Conservation (phyloP, 30 jellyfish, hydroid and myxozoan genomes). For the Hydractinia echinata region DNA sequence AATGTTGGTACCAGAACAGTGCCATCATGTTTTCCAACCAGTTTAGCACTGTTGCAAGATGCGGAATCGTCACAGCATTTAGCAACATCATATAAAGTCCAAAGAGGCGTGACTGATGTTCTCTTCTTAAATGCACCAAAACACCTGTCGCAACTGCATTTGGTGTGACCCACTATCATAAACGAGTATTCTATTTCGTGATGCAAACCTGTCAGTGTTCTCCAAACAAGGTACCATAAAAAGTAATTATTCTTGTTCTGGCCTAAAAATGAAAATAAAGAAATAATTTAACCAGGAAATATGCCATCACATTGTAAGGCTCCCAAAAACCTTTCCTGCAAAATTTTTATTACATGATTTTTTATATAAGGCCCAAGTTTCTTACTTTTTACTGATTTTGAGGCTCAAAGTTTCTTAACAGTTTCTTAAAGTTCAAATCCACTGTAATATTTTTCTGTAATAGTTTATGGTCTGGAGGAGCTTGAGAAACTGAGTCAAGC, state of each 20-base stretch:
- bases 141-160: not conserved
- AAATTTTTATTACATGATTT: too few relatives aligned
- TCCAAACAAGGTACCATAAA: not conserved
- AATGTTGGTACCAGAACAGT: not conserved
- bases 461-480: too few relatives aligned
- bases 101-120: not conserved
- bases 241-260: not conserved
- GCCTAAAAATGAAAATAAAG: not conserved
- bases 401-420: too few relatives aligned
- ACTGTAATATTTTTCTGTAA: too few relatives aligned
- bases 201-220: not conserved
- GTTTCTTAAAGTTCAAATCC: too few relatives aligned
- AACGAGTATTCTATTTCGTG: not conserved
- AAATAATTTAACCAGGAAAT: not conserved
- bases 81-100: not conserved
- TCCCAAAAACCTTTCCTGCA: too few relatives aligned
- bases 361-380: too few relatives aligned
- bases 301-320: not conserved
- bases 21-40: not conserved
- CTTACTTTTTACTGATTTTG: too few relatives aligned
- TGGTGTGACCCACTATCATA: too few relatives aligned
- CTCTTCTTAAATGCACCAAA: not conserved
- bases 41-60: not conserved
- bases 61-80: not conserved
- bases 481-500: not conserved